Evolutionary conservation across 1,140 invertebrate genomes (phyloP), one percentile per base, ranked within the genome.

Genomic region (Caenorhabditis elegans): DNA sequence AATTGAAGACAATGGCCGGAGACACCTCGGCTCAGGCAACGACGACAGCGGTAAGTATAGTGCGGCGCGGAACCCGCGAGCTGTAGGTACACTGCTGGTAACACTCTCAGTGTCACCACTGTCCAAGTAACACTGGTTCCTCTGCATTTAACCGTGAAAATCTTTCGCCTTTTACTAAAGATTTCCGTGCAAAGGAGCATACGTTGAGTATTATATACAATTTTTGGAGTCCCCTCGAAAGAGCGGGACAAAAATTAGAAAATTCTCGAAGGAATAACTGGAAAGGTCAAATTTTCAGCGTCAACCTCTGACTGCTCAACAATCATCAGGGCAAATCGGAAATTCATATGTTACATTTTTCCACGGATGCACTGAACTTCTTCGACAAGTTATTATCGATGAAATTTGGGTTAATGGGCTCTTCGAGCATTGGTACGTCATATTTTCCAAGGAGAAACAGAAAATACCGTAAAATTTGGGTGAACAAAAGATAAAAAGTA

Each of bases 261-360:
- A n/a, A n/a, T n/a, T n/a, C n/a, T 43, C 6, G 15, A 46, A 78
- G 34, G 4, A 4, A 34, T 8, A 55, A 4, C 13, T 19, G 4
- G 15, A 48, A 24, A 24, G 34, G 5, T 15, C 13, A 28, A 28
- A 19, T 11, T 60, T 79, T 43, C 78, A 82, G 82, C 76, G 53
- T 60, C 47, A 39, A 36, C 78, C 80, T 24, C 43, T 78, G 4
- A 75, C 53, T 47, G 76, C 46, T 60, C 76, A 48, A 70, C 86
- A 83, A 46, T 60, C 60, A 19, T 55, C 87, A 76, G 86, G 85
- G 22, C 88, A 89, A 80, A 51, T 98, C 89, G 97, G 97, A 24
- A 95, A 98, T 90, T 94, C 95, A 2, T 99, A 99, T 91, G 95
- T 99, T 17, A 97, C 95, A 90, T 99, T 98, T 90, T 94, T 96